Evolutionary conservation across 2,888 invertebrate genomes (phyloP), one percentile per base, ranked within the genome.

Genomic region (Hydrotaea cyrtoneurina): DNA sequence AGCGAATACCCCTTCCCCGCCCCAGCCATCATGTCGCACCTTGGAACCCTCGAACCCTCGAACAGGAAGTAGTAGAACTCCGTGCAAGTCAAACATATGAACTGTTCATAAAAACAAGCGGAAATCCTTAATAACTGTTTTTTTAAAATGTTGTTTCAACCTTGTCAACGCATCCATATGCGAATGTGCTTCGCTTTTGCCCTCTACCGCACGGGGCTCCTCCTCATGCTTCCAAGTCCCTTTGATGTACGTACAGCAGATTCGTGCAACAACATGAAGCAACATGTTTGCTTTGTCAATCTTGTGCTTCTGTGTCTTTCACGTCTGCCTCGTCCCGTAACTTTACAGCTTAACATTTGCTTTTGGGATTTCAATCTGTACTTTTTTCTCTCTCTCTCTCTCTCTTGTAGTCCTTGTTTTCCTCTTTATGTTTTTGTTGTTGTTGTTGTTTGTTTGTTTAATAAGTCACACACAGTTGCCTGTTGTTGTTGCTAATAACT

Each of bases 121-220:
- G 89, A 89, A 88, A 87, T 87, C 87, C 88, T 87, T 86, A 88
- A 88, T 87, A 88, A 88, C 76, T 81, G 53, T 76, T 81, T 66
- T 66, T 66, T 66, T 53, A 50, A 31, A 43, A 64, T 69, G 43
- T 57, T 64, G 26, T 59, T 39, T 55, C 74, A 74, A 46, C 74
- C 39, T 69, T 59, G 59, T 46, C 59, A 36, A n/a, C 57, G 77
- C 46, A 73, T 73, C 82, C 86, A 86, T 81, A 82, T 86, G n/a
- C n/a, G n/a, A n/a, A n/a, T n/a, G 74, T 86, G 82, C 77, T 73
- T 74, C 3, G 39, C 39, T 13, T 4, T 7, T 17, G n/a, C n/a
- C 36, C 64, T 64, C n/a, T 31, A 11, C 39, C 3, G n/a, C 64
- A 31, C 31, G 31, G 3, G 31, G 31, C 31, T 31, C 15, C 11